Conservation (phyloP, 2,797 vertebrate genomes). For the Otolemur crassicaudatus region DNA sequence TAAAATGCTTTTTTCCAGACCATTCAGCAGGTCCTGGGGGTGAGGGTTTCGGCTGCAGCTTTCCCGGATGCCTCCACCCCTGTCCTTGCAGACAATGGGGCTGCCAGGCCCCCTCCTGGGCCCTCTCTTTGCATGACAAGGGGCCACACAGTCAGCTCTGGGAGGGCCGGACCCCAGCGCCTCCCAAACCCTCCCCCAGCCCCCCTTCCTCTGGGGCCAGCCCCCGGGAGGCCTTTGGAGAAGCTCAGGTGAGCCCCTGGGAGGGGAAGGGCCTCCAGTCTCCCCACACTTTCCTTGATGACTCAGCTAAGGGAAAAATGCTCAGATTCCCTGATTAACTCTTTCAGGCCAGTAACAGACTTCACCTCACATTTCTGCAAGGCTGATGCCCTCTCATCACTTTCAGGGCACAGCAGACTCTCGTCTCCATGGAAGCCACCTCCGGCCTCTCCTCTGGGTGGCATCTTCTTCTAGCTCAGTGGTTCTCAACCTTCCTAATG, state of each 20-base stretch:
- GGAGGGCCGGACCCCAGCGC: too few species aligned
- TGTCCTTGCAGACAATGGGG: accelerated
- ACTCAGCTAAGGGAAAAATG: neutral
- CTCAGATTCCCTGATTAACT: neutral
- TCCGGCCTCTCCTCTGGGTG: too few species aligned
- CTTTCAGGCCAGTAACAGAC: neutral
- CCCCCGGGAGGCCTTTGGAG: accelerated
- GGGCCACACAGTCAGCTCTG: neutral
- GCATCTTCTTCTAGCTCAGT: too few species aligned
- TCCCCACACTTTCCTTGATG: neutral
- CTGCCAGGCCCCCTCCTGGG: too few species aligned
- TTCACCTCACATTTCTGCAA: neutral
- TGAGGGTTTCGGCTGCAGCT: accelerated
- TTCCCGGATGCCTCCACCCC: too few species aligned
- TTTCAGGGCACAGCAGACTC: neutral
- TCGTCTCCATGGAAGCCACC: too few species aligned
- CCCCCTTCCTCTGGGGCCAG: accelerated
- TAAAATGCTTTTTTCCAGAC: neutral
- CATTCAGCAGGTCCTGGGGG: neutral
- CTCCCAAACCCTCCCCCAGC: accelerated
- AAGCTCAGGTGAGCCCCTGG: neutral
- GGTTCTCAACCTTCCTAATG: too few species aligned
- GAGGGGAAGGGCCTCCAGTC: too few species aligned
- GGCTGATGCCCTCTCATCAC: neutral
- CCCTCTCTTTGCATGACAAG: accelerated